Evolutionary conservation across 2,113 vertebrate species (phyloP), one percentile per base, ranked within the genome.

Genomic region (Sigmodon hispidus): DNA sequence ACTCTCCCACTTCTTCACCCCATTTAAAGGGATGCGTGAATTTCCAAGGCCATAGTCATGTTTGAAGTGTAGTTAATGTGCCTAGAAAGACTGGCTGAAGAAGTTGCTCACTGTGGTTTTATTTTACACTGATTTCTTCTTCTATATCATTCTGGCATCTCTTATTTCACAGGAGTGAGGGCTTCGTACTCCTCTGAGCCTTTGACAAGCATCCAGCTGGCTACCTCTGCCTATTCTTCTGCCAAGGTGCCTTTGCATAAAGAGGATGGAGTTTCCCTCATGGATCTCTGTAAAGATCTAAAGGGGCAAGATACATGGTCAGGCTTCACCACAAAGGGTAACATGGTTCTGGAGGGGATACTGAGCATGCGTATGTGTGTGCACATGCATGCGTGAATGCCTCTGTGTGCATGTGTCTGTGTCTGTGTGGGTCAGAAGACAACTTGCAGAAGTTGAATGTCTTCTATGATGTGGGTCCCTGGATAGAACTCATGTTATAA

Each of bases 371-470:
- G n/a, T 5, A 59, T 7, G 15, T 7, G 7, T 3, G 0, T 4
- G 36, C 43, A 43, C 9, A 57, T 19, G 13, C 43, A 34, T 12
- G 4, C 7, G 43, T 11, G 15, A 59, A 67, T 34, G 40, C 48
- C 1, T 83, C 1, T 12, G 17, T 7, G 7, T 16, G 3, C 21
- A 8, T 40, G 34, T n/a, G 9, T 26, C 0, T 40, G 11, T 26
- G 12, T 43, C 0, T 79, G 76, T 80, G 50, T 4, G n/a, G 36
- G 0, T 24, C 36, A 61, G 22, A 59, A 83, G 81, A 45, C 59
- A 84, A 31, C 57, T 63, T 84, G 4, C 59, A 31, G 4, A 63
- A 63, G 15, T 45, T 29, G 15, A 4, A 4, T 63, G 26, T 63
- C 8, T 45, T 26, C 29, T 84, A 63, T 16, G 4, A 45, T 31